These are phyloP conservation scores for Plectropomus leopardus DNA, from an alignment of 2,113 vertebrate species.

Conservation along the genomic window DNA sequence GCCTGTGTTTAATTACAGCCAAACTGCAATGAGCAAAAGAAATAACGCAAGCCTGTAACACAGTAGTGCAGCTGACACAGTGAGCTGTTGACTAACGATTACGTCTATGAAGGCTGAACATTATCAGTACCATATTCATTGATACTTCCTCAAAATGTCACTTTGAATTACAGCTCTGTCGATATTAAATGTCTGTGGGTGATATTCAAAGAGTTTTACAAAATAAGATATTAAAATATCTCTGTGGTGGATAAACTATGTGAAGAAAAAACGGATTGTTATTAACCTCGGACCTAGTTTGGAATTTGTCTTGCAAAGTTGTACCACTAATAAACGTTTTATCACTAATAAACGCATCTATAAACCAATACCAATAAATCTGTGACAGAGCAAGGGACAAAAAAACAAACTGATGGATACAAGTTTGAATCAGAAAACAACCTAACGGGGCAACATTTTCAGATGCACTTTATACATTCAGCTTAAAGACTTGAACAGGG, in stretches of 20 bases:
- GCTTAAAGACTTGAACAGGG: background rate
- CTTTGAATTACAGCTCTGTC: background rate
- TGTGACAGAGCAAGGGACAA: background rate
- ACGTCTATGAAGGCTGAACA: background rate
- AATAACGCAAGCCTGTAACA: background rate
- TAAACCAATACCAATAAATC: background rate
- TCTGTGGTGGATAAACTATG: background rate
- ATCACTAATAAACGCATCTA: too few relatives aligned
- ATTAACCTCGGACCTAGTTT: too few relatives aligned
- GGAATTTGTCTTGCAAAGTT: too few relatives aligned
- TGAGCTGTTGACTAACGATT: background rate
- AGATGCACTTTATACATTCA: background rate
- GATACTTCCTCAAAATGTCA: background rate
- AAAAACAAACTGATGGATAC: background rate
- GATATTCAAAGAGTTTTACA: too few relatives aligned
- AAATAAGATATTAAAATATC: too few relatives aligned
- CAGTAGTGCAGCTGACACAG: background rate
- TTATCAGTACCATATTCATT: background rate
- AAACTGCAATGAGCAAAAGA: background rate
- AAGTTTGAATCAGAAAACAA: background rate
- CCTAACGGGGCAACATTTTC: background rate
- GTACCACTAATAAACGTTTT: too few relatives aligned
- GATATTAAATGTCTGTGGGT: too few relatives aligned
- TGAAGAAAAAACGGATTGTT: too few relatives aligned
- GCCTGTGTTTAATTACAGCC: background rate